Base-by-base conservation (phyloP, 2,797 vertebrate genomes). In the Xyrichtys novacula region DNA sequence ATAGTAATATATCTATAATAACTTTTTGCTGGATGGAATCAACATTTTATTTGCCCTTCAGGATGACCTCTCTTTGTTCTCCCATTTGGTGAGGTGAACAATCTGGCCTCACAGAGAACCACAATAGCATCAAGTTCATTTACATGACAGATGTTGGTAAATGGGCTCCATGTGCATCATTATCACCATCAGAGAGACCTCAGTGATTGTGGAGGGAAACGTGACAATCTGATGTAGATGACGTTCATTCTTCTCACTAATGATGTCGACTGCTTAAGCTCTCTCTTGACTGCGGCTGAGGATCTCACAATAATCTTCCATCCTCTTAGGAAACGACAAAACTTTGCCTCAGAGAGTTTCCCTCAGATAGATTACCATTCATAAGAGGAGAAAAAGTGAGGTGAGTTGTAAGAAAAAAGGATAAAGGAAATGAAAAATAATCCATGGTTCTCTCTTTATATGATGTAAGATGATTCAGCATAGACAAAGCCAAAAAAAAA, bases 81-180 rank as follows among this genome's bases (percentile, higher is more conserved):
- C 36, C 28, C 16, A 34, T 60, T 61, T 86, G 80, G 85, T 80
- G 60, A 78, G 74, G 65, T 71, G 65, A 28, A 26, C 59, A 60
- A 19, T 40, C 34, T 54, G 57, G 64, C 56, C 62, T 59, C 47
- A 23, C 29, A 59, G 60, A 68, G 57, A 38, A 62, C 77, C 40
- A 63, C 62, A 79, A 57, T 25, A 66, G 40, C 62, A 73, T 46
- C 46, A 42, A 42, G 26, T 38, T 61, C 48, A 71, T 74, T 80
- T 73, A 19, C 47, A 65, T 61, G 47, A 62, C 58, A 78, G 61
- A 42, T 77, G 44, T 55, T 62, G n/a, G 54, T 70, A 74, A 72
- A 49, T 73, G 66, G 50, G 40, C 26, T 69, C 48, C 26, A 43
- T 59, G 55, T 23, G 38, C 16, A 57, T 67, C 40, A 25, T 67